Evolutionary conservation across 2,113 vertebrate species (phyloP).

Genomic region (Columba livia): DNA sequence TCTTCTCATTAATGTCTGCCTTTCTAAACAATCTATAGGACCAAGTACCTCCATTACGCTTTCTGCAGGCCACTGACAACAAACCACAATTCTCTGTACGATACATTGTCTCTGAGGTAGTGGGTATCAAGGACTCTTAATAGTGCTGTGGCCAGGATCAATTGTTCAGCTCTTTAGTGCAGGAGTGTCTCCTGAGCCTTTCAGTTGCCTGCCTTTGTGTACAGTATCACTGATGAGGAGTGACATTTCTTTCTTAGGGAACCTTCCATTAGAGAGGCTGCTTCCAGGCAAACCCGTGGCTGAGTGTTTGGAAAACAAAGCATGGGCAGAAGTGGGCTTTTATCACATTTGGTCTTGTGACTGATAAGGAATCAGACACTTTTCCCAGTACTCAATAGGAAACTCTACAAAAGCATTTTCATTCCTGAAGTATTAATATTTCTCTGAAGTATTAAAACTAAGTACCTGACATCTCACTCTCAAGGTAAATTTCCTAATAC

Average conservation of each 20-base stretch:
- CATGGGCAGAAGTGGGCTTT: not conserved
- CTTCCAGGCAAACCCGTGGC: not conserved
- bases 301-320: constrained; percentile 9
- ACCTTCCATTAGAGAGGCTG: constrained; percentile 32
- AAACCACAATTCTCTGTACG: constrained; percentile 38
- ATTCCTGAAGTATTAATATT: not conserved
- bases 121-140: constrained; percentile 34
- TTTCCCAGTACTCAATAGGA: not conserved
- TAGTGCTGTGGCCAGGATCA: not conserved
- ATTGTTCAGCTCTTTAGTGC: constrained; percentile 8
- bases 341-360: not conserved
- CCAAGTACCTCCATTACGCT: constrained; percentile 21
- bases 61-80: not conserved
- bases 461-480: not conserved
- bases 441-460: not conserved
- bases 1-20: constrained; percentile 7
- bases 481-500: not conserved
- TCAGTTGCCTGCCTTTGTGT: constrained; percentile 22
- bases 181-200: constrained; percentile 19
- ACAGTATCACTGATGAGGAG: not conserved
- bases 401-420: not conserved
- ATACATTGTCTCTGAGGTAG: not conserved
- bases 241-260: constrained; percentile 51
- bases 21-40: constrained; percentile 28
- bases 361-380: constrained; percentile 5